Percentiles rank a stretch among this genome's conserved stretches.
Evolutionary conservation across 2,888 invertebrate species (phyloP).

Genomic region (Cartodere bifasciata): DNA sequence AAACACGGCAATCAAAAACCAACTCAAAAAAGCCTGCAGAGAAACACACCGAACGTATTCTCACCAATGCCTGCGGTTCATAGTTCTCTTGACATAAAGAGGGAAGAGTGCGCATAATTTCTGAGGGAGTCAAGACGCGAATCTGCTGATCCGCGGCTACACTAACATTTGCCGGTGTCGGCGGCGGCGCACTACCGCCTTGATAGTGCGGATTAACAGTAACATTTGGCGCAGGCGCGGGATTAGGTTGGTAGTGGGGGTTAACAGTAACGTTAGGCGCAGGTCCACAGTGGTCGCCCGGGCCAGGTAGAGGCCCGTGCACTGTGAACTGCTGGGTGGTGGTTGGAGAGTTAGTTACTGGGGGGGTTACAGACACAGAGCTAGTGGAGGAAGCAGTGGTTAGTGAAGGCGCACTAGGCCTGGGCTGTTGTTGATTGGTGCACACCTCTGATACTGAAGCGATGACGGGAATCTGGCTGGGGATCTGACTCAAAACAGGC

Average conservation of each 20-base stretch:
- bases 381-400: constrained; percentile 27
- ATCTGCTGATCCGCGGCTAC: constrained; percentile 69
- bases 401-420: constrained; percentile 26
- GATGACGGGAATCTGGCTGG: constrained; percentile 10
- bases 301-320: constrained; percentile 34
- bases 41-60: constrained; percentile 24
- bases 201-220: constrained; percentile 36
- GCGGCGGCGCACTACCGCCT: constrained; percentile 12
- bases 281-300: constrained; percentile 44
- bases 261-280: constrained; percentile 58
- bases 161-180: constrained; percentile 11
- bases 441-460: constrained; percentile 35
- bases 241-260: constrained; percentile 37
- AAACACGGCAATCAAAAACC: too few relatives aligned
- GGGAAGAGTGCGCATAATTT: constrained; percentile 84
- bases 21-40: too few relatives aligned
- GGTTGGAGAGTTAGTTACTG: constrained; percentile 23
- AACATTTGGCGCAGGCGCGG: constrained; percentile 14
- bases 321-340: constrained; percentile 36
- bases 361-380: constrained; percentile 17
- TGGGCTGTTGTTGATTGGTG: constrained; percentile 28
- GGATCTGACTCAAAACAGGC: constrained; percentile 10
- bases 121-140: constrained; percentile 77
- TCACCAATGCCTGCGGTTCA: constrained; percentile 42
- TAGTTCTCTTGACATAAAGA: constrained; percentile 64